These are phyloP conservation scores for Ceratina calcarata DNA, from an alignment of 1,140 invertebrate species.

Conservation along the genomic window DNA sequence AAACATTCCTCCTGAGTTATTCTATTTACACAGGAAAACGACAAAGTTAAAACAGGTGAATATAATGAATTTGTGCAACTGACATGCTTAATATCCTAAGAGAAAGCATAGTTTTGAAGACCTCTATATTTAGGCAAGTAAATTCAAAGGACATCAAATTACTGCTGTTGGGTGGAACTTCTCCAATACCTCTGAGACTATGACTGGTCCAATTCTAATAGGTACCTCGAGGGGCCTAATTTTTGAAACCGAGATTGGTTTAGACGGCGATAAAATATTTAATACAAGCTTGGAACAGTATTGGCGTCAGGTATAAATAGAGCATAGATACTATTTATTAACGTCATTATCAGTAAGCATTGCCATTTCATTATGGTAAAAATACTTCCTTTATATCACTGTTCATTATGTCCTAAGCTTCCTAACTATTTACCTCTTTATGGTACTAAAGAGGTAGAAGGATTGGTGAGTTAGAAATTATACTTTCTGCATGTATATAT, in stretches of 20 bases:
- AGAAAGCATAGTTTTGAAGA: constrained; percentile 33
- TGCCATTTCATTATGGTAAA: constrained; percentile 30
- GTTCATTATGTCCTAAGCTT: constrained; percentile 81
- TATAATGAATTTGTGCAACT: neutral
- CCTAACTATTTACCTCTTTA: constrained; percentile 88
- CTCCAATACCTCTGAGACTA: constrained; percentile 85
- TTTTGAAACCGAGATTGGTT: constrained; percentile 92
- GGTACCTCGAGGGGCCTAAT: constrained; percentile 96
- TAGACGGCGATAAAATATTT: constrained; percentile 91
- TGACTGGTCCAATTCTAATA: constrained; percentile 90
- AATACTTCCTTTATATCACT: constrained; percentile 60
- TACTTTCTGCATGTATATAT: constrained; percentile 17
- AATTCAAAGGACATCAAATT: constrained; percentile 91
- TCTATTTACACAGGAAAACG: constrained; percentile 87
- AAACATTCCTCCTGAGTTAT: constrained; percentile 85
- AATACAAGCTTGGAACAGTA: constrained; percentile 89
- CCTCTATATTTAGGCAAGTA: constrained; percentile 77
- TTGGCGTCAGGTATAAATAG: constrained; percentile 89
- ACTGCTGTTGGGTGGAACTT: constrained; percentile 96
- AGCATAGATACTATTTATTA: constrained; percentile 15
- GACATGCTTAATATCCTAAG: neutral
- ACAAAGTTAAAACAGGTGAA: constrained; percentile 84
- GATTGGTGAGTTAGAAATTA: constrained; percentile 82
- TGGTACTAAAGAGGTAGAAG: constrained; percentile 86
- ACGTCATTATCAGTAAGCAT: constrained; percentile 34